Conservation (phyloP, 1,140 invertebrate genomes). For the Cotesia vestalis region DNA sequence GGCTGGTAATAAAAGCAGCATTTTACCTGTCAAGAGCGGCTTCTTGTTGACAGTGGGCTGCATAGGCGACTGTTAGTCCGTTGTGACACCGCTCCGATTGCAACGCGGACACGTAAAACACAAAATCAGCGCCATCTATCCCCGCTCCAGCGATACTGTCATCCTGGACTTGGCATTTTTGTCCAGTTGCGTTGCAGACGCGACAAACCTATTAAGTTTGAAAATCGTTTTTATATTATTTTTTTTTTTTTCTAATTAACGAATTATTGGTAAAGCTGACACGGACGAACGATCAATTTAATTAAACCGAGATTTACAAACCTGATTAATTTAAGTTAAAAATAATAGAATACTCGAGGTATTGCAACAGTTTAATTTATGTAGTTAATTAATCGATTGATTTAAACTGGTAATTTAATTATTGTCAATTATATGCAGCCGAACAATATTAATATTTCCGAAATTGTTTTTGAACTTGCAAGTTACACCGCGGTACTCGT, state of each 20-base stretch:
- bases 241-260: background rate
- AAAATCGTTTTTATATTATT: background rate
- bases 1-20: background rate
- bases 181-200: constrained; percentile 84
- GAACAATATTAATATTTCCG: no score
- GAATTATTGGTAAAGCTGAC: no score
- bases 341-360: no score
- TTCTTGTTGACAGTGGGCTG: constrained; percentile 98
- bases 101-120: constrained; percentile 96
- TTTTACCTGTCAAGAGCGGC: constrained; percentile 84
- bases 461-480: no score
- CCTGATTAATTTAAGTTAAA: no score
- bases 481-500: no score
- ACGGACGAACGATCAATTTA: no score
- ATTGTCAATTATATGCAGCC: no score
- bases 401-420: no score
- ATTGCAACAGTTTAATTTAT: background rate
- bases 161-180: constrained; percentile 73
- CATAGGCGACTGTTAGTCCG: constrained; percentile 94
- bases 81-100: constrained; percentile 91
- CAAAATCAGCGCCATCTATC: constrained; percentile 90
- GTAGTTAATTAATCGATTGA: background rate
- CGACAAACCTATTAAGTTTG: constrained; percentile 76
- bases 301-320: no score
- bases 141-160: constrained; percentile 71